Conservation (phyloP, 2,888 invertebrate genomes). For the Drosophila quasianomalipes region DNA sequence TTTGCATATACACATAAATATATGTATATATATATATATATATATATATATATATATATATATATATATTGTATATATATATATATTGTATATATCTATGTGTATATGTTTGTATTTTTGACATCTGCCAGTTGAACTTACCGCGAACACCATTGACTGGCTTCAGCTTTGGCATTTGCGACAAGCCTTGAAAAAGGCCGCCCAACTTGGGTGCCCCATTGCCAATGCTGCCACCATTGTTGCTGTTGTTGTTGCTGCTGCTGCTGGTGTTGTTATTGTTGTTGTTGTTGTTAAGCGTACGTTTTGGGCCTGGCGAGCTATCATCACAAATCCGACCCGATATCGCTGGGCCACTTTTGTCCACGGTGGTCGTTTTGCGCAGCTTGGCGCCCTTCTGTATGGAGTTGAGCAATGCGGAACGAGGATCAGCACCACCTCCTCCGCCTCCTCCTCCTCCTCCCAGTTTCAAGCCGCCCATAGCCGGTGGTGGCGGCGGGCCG, state of each 20-base stretch:
- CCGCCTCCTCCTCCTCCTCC: slow-evolving; percentile 72
- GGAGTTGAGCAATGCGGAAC: slow-evolving; percentile 91
- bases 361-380: slow-evolving; percentile 95
- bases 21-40: background rate
- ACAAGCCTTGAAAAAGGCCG: slow-evolving; percentile 84
- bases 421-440: slow-evolving; percentile 86
- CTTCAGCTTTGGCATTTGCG: slow-evolving; percentile 85
- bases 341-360: slow-evolving; percentile 93
- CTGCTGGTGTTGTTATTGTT: slow-evolving; percentile 48
- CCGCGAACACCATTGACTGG: slow-evolving; percentile 85
- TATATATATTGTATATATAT: background rate
- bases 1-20: slow-evolving; percentile 36
- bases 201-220: slow-evolving; percentile 84
- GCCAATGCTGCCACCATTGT: slow-evolving; percentile 62
- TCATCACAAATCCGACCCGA: slow-evolving; percentile 86
- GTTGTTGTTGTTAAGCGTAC: slow-evolving; percentile 62
- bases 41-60: background rate
- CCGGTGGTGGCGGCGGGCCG: slow-evolving; percentile 88
- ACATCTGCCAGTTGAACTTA: slow-evolving; percentile 45
- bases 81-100: background rate
- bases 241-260: slow-evolving; percentile 57
- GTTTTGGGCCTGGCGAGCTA: slow-evolving; percentile 24
- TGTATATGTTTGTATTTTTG: slow-evolving; percentile 5
- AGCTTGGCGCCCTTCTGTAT: slow-evolving; percentile 93
- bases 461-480: slow-evolving; percentile 83